Evolutionary conservation across 1,140 invertebrate genomes (phyloP).

Genomic region (Drosophila athabasca): DNA sequence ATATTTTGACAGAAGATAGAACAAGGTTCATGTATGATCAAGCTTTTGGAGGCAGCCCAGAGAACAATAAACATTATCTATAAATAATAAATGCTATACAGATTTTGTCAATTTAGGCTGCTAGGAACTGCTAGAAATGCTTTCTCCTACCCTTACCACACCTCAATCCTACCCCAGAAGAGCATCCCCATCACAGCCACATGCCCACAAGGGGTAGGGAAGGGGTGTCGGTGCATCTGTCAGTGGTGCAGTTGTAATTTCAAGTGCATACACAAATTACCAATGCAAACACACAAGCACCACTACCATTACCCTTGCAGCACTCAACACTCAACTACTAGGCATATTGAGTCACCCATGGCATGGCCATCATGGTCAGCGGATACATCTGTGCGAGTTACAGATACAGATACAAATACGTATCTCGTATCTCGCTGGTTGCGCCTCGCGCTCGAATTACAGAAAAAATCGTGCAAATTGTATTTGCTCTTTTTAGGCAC

Average conservation of each 20-base stretch:
- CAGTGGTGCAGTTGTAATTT: constrained; percentile 54
- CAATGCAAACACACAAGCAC: constrained; percentile 66
- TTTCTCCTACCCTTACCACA: no score
- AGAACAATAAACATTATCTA: no score
- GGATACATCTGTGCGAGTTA: constrained; percentile 56
- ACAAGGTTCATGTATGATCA: no score
- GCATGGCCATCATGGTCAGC: constrained; percentile 65
- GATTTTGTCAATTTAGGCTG: no score
- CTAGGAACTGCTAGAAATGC: no score
- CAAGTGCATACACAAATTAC: constrained; percentile 80
- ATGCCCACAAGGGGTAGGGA: no score
- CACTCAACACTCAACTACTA: constrained; percentile 33
- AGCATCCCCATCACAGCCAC: not conserved
- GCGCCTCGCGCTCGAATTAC: constrained; percentile 53
- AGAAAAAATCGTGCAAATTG: constrained; percentile 75
- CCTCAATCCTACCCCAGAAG: not conserved
- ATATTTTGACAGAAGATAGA: no score
- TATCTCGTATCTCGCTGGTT: constrained; percentile 43
- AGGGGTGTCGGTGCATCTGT: no score
- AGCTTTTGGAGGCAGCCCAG: no score
- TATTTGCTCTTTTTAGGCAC: constrained; percentile 67
- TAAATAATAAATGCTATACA: no score
- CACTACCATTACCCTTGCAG: constrained; percentile 39
- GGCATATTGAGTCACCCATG: constrained; percentile 72
- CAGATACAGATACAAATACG: constrained; percentile 36